Base-by-base conservation (phyloP, 2,797 vertebrate species). In the Hirundo rustica region DNA sequence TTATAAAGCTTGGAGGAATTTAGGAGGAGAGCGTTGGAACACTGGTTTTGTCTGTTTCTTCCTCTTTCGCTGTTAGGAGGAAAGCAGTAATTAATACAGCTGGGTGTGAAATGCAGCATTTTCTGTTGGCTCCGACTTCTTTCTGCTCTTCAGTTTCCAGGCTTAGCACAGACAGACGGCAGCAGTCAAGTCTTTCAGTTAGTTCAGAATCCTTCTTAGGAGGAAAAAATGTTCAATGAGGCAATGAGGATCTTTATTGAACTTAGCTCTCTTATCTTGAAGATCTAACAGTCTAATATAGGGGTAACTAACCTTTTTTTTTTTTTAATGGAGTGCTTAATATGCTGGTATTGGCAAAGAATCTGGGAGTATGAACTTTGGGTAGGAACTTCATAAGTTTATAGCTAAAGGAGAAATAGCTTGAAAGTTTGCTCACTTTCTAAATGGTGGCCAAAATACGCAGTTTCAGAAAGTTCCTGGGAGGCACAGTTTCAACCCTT, bases 1-100 rank as follows among this genome's bases (percentile, higher is more conserved):
- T 65, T 80, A 55, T 2, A 65, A 72, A 88, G 65, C 88, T 60
- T 75, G 85, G 62, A 78, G 55, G 76, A 71, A 66, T 81, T 84
- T 27, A 55, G 76, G 50, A 90, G 40, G 60, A 79, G 78, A 53
- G 79, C 55, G 54, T 71, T 84, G 40, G 62, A 95, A 76, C 42
- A 10, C 21, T 70, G 36, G 10, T 74, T 78, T 88, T 55, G 48
- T 73, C 86, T 93, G 68, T 95, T 93, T 93, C 53, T 40, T 91
- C 6, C 32, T 74, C 66, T 93, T 66, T 94, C 51, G 44, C 70
- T 90, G 40, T 62, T 81, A 25, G 48, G 58, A 88, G 85, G 76
- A 95, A 94, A 92, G 74, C 77, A 78, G 64, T 95, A 88, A 96
- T 96, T 95, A 95, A 88, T 92, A 76, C 93, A 95, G 85, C 85